Conservation (phyloP, 2,797 vertebrate genomes). For the Sebastes vulpes region DNA sequence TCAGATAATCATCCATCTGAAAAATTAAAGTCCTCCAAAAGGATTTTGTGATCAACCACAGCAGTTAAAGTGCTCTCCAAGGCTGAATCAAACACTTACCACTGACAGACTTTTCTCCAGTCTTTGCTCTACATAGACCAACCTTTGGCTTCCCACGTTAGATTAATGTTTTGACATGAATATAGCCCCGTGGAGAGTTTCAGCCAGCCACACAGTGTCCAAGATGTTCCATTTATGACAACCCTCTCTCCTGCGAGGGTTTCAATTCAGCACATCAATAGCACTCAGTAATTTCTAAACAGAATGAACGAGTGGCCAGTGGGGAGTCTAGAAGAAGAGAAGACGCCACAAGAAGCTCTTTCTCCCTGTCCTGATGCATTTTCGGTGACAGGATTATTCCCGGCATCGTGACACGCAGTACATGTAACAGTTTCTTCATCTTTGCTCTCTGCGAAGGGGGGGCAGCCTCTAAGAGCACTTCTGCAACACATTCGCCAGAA, state of each 20-base stretch:
- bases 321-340: slow-evolving; percentile 49
- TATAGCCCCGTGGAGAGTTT: slow-evolving; percentile 35
- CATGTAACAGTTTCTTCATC: slow-evolving; percentile 7
- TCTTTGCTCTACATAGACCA: slow-evolving; percentile 17
- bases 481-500: slow-evolving; percentile 15
- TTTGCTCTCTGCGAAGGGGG: slow-evolving; percentile 14
- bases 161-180: slow-evolving; percentile 58
- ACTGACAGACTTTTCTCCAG: slow-evolving; percentile 6
- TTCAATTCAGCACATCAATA: slow-evolving; percentile 68
- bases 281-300: slow-evolving; percentile 64
- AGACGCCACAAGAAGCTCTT: slow-evolving; percentile 12
- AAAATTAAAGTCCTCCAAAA: slow-evolving; percentile 62
- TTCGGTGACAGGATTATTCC: slow-evolving; percentile 50
- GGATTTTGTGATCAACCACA: slow-evolving; percentile 37
- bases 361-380: slow-evolving; percentile 21
- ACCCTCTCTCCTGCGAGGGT: slow-evolving; percentile 37
- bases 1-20: slow-evolving; percentile 60
- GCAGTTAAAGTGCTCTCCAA: slow-evolving; percentile 33
- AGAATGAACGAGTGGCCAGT: slow-evolving; percentile 60
- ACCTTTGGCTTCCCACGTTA: slow-evolving; percentile 19
- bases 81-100: slow-evolving; percentile 37
- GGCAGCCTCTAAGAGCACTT: slow-evolving; percentile 30
- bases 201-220: slow-evolving; percentile 35
- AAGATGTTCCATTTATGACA: slow-evolving; percentile 63
- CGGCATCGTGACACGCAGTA: slow-evolving; percentile 11